Base-by-base conservation (phyloP, 2,888 invertebrate genomes). In the Ochropleura plecta region DNA sequence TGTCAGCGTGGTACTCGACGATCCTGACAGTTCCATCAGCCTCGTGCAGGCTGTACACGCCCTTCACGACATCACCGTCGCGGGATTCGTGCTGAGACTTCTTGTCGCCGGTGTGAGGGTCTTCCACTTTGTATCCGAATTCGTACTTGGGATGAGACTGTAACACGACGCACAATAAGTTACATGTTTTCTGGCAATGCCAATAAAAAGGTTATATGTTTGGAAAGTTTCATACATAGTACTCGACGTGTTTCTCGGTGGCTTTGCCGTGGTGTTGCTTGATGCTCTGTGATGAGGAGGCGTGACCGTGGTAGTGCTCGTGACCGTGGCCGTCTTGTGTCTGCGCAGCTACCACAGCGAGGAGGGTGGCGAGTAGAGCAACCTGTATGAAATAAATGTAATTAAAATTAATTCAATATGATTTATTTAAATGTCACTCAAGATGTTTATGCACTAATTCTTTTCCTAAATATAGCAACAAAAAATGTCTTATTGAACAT, bases 31-130 rank as follows among this genome's bases (percentile, higher is more conserved):
- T 94, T 70, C 96, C 95, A 73, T 94, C 94, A 62, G 96, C 92
- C 82, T 84, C 73, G 83, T 96, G 94, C 66, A 96, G 90, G 68
- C 93, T 94, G 90, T 97, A 97, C 86, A 96, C 70, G 63, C 97
- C 97, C 88, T 96, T 96, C 73, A 97, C 97, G 60, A 94, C 96
- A 86, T 97, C 96, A 8, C 97, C 97, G 91, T 96, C 96, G 76
- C 95, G 94, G 83, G 93, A 91, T 90, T 97, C 97, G 66, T 94
- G 91, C 86, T 97, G 97, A 82, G 93, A 94, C 91, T 97, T 97
- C 88, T 95, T 94, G 92, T 97, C 97, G 12, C 96, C 97, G 70
- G 97, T 96, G 87, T 97, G 96, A 6, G 93, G 93, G 82, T 97
- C 97, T 76, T 95, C 92, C n/a, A 96, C 96, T 49, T 97, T 96